phyloP scores from a whole-genome alignment of 2,888 invertebrate species.

The Pristionchus exspectatus region DNA sequence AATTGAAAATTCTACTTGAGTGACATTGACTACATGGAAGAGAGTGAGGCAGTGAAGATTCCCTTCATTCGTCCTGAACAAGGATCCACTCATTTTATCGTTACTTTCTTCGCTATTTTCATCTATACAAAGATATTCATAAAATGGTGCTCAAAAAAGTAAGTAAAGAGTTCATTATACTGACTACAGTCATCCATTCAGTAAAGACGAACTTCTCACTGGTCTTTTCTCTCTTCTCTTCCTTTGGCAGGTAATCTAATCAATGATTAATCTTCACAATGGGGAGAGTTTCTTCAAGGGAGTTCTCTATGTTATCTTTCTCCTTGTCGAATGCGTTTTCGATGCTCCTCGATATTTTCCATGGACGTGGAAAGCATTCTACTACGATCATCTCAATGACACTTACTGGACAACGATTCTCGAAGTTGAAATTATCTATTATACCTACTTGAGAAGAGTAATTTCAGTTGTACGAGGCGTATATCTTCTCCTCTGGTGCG shows the following conservation, averaged over 20 bases:
- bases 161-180: not conserved
- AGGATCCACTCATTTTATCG: not conserved
- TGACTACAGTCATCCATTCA: not conserved
- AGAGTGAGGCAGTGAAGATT: not conserved
- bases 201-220: conserved; percentile 27
- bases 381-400: not conserved
- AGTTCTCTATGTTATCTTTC: not conserved
- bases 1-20: not conserved
- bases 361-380: not conserved
- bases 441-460: not conserved
- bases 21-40: conserved; percentile 4
- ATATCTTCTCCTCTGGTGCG: not conserved
- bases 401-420: not conserved
- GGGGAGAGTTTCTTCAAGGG: not conserved
- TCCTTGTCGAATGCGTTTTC: not conserved
- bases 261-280: not conserved
- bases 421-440: not conserved
- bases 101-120: not conserved
- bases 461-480: not conserved
- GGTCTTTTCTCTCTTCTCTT: conserved; percentile 1
- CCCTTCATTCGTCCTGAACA: not conserved
- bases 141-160: not conserved
- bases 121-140: not conserved
- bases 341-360: conserved; percentile 22
- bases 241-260: not conserved